Conservation (phyloP, 2,113 vertebrate species). For the Glaucidium brasilianum region DNA sequence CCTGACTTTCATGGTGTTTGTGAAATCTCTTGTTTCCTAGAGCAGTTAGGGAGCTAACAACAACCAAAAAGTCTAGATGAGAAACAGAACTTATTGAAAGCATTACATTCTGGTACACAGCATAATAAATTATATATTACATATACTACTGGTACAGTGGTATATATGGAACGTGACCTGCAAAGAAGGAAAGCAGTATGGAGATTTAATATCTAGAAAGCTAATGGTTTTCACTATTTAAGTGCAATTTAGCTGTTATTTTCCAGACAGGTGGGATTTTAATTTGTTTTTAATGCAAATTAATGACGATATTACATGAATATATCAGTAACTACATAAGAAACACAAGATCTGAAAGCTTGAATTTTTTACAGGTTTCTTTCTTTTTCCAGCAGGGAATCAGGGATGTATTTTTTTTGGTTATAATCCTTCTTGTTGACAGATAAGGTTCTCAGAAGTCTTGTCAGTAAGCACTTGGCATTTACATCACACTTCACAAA, state of each 20-base stretch:
- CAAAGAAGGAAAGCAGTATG: neutral
- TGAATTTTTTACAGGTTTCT: neutral
- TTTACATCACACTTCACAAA: neutral
- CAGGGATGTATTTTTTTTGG: neutral
- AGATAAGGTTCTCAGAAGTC: neutral
- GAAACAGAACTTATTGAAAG: neutral
- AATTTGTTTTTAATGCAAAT: neutral
- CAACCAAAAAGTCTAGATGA: neutral
- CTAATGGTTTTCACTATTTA: neutral
- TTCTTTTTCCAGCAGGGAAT: neutral
- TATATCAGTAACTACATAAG: neutral
- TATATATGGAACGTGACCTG: neutral
- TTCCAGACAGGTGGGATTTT: neutral
- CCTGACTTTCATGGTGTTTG: neutral
- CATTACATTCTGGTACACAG: neutral
- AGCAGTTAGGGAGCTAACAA: neutral
- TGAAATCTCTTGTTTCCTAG: neutral
- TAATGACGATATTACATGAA: neutral
- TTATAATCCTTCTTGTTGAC: neutral
- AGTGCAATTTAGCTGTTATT: neutral
- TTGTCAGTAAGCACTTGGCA: neutral
- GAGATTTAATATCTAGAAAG: neutral
- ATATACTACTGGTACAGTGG: neutral
- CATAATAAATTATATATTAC: neutral
- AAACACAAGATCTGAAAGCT: neutral